A percentile compares a stretch with the other conserved stretches of the same genome.
These are phyloP conservation scores for Rhea pennata DNA, from an alignment of 2,113 vertebrate species.

Conservation along the genomic window DNA sequence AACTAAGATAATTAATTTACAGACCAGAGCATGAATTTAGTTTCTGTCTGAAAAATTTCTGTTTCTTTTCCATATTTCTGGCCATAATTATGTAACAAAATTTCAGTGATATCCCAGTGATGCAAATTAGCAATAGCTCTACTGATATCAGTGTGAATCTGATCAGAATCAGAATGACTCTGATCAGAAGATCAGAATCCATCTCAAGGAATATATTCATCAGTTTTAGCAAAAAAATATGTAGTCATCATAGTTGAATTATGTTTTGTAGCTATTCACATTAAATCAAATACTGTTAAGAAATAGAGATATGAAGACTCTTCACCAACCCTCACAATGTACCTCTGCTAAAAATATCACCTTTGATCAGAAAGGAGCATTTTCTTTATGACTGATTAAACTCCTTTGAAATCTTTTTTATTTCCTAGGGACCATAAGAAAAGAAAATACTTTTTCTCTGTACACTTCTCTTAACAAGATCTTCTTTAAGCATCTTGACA, in stretches of 20 bases:
- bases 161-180: background rate
- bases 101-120: background rate
- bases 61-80: background rate
- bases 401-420: conserved; percentile 33
- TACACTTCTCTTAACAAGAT: background rate
- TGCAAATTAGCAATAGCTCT: background rate
- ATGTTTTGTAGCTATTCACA: conserved; percentile 1
- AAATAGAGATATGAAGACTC: conserved; percentile 8
- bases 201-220: background rate
- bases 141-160: conserved; percentile 2
- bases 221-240: background rate
- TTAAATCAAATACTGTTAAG: conserved; percentile 25
- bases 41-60: background rate
- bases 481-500: background rate
- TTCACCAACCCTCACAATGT: background rate
- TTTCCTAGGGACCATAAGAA: background rate
- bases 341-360: conserved; percentile 67
- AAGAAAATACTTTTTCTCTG: background rate
- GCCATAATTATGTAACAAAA: background rate
- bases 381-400: conserved; percentile 14
- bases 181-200: background rate
- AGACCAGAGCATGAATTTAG: background rate
- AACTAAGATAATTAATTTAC: background rate
- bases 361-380: conserved; percentile 5
- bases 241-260: background rate